Base-by-base conservation (phyloP, 2,888 invertebrate genomes). In the Isoperla grammatica region DNA sequence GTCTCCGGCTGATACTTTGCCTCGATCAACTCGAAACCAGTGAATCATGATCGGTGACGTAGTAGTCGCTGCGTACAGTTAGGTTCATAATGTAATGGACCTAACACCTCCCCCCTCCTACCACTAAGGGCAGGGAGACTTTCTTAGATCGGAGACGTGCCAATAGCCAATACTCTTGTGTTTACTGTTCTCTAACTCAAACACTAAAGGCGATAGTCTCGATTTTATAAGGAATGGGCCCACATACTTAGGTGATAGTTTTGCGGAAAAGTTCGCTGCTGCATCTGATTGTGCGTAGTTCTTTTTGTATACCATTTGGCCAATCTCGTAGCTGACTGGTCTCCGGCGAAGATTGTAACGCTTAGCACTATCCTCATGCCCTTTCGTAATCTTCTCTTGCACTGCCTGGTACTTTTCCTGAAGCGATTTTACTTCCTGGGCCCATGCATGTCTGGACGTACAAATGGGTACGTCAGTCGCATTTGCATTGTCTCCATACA, bases 201-300 rank as follows among this genome's bases (percentile, higher is more conserved):
- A 37, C 6, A 58, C 53, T 12, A 37, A 19, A 2, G 40, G 42
- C 6, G 58, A 48, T 2, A 53, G 13, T 5, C n/a, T 29, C 42
- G 9, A 53, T 17, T 13, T 13, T 5, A 67, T 35, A 0, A 35
- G 20, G 35, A 19, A 68, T 2, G 66, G 68, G 2, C 67, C 66
- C 1, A 61, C 35, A 58, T 59, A 69, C 50, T 64, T 67, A 1
- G 63, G 63, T 1, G 67, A 67, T 20, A 70, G 60, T 35, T 70
- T 70, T 1, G 65, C 60, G 0, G 65, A 48, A 20, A 65, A 57
- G 22, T 63, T 40, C 13, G 64, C 59, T 6, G 63, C 57, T 8
- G 67, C 67, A 20, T 65, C 63, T 5, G 50, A 50, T 5, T 13
- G 35, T 9, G n/a, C 37, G 15, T 35, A 50, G 15, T 1, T 62